These are phyloP conservation scores for Psylliodes chrysocephalus DNA, from an alignment of 2,888 invertebrate species.

Conservation along the genomic window DNA sequence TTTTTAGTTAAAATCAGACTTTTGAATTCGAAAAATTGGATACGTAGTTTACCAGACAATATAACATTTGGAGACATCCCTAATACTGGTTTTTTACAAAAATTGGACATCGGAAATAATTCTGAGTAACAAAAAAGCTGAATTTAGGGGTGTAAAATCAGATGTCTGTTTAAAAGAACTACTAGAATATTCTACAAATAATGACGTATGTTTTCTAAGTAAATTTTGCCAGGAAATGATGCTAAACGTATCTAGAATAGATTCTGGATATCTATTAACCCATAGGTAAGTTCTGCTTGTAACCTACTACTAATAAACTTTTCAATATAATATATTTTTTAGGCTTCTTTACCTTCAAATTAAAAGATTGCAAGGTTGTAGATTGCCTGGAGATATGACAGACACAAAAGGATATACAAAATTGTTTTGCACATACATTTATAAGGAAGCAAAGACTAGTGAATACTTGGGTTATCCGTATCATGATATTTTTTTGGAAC, in stretches of 20 bases:
- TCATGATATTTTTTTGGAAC: constrained; percentile 56
- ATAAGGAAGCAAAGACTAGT: constrained; percentile 54
- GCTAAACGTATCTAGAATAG: constrained; percentile 48
- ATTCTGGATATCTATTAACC: constrained; percentile 54
- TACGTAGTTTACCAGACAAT: constrained; percentile 22
- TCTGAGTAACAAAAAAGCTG: constrained; percentile 46
- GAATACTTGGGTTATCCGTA: constrained; percentile 51
- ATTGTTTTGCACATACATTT: constrained; percentile 52
- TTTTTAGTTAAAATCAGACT: constrained; percentile 42
- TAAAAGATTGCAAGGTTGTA: constrained; percentile 43
- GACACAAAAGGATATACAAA: constrained; percentile 27
- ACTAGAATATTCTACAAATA: constrained; percentile 34
- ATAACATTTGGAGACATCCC: constrained; percentile 29
- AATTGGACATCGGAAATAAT: constrained; percentile 50
- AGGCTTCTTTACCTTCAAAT: constrained; percentile 54
- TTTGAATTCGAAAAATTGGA: constrained; percentile 48
- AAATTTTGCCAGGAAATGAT: constrained; percentile 45
- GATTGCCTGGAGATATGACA: constrained; percentile 19
- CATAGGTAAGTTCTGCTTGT: constrained; percentile 47
- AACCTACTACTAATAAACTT: not conserved
- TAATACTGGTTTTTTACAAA: constrained; percentile 49
- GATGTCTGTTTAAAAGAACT: constrained; percentile 53
- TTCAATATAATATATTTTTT: constrained; percentile 17
- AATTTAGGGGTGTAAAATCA: constrained; percentile 48
- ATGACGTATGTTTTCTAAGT: constrained; percentile 45